These are phyloP conservation scores for Lordiphosa mommai DNA, from an alignment of 1,140 invertebrate genomes.

Conservation along the genomic window DNA sequence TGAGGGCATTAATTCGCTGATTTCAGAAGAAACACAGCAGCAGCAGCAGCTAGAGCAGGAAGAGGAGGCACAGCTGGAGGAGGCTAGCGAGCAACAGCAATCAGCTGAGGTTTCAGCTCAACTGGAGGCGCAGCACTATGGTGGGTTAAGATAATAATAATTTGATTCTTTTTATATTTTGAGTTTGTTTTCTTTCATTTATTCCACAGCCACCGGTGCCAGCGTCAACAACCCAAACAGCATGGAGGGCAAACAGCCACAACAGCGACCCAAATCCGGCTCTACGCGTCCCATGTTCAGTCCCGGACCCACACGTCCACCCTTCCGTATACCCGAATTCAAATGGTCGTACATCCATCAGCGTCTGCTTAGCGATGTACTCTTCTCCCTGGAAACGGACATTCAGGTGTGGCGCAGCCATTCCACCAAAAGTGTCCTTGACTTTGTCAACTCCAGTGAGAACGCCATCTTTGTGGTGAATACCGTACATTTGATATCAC, in stretches of 20 bases:
- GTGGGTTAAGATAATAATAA: constrained; percentile 79
- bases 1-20: constrained; percentile 35
- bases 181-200: neutral
- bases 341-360: constrained; percentile 99
- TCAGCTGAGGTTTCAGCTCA: constrained; percentile 80
- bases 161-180: neutral
- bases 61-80: constrained; percentile 7
- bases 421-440: constrained; percentile 97
- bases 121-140: constrained; percentile 88
- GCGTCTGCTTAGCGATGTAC: constrained; percentile 95
- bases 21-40: constrained; percentile 12
- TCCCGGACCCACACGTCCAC: constrained; percentile 95
- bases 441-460: constrained; percentile 98
- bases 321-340: constrained; percentile 99
- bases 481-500: constrained; percentile 99
- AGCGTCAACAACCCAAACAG: constrained; percentile 15
- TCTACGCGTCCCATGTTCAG: constrained; percentile 93
- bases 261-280: constrained; percentile 82
- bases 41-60: constrained; percentile 8
- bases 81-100: constrained; percentile 78
- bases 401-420: constrained; percentile 95
- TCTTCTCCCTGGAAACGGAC: constrained; percentile 98
- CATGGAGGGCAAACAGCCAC: constrained; percentile 20
- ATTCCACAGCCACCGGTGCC: neutral
- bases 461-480: constrained; percentile 99